A percentile compares a stretch with the other conserved stretches of the same genome.
Evolutionary conservation across 2,113 vertebrate species (phyloP).

Genomic region (Balaeniceps rex): DNA sequence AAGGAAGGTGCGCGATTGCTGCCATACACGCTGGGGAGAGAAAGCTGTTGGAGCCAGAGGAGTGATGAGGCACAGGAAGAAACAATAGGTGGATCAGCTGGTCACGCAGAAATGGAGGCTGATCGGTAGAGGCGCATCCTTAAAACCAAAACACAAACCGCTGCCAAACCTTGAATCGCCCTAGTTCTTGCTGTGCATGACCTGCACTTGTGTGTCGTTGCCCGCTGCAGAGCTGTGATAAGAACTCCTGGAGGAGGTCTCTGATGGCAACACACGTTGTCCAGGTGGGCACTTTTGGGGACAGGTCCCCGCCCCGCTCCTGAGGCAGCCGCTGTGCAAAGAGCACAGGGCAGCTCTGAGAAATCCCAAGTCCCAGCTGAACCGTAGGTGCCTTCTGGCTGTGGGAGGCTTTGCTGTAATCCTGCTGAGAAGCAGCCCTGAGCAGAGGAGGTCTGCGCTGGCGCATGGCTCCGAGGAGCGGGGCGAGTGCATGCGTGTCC

Average conservation of each 20-base stretch:
- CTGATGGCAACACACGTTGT: rapidly evolving
- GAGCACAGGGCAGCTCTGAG: not conserved
- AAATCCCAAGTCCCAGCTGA: not conserved
- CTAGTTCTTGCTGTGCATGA: not conserved
- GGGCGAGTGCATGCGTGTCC: rapidly evolving
- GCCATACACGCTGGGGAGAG: not conserved
- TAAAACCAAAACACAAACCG: not conserved
- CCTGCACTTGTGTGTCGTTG: not conserved
- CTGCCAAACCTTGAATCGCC: too few relatives aligned
- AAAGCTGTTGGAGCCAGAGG: not conserved
- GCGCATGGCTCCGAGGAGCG: rapidly evolving
- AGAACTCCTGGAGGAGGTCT: not conserved
- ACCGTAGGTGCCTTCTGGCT: rapidly evolving
- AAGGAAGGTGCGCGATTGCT: not conserved
- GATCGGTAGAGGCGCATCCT: not conserved
- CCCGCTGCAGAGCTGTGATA: rapidly evolving
- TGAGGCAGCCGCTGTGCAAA: not conserved
- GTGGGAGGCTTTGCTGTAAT: not conserved
- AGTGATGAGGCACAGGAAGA: not conserved
- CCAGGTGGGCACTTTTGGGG: not conserved
- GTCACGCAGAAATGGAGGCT: not conserved
- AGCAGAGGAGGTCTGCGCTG: not conserved
- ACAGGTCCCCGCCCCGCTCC: rapidly evolving
- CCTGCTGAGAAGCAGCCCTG: not conserved
- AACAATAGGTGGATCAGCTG: not conserved